Conservation (phyloP, 1,140 invertebrate species). For the Danaus melanippus region DNA sequence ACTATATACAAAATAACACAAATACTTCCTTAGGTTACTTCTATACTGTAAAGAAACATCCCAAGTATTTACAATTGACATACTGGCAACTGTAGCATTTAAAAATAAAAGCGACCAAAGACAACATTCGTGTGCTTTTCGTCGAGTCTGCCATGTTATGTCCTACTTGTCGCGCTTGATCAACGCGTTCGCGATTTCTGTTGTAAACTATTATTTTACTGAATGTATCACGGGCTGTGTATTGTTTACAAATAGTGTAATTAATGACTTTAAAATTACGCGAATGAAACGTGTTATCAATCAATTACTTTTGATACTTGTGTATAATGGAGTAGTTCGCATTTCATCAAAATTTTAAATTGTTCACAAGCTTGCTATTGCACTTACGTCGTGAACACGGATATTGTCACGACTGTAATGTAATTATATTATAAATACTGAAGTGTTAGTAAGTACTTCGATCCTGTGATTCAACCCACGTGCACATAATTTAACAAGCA, state of each 20-base stretch:
- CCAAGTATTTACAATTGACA: conserved; percentile 20
- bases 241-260: conserved; percentile 70
- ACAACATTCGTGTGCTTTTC: conserved; percentile 64
- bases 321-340: conserved; percentile 58
- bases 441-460: conserved; percentile 19
- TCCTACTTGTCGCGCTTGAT: conserved; percentile 72
- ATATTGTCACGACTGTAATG: conserved; percentile 39
- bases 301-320: conserved; percentile 49
- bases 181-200: conserved; percentile 65
- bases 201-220: conserved; percentile 62
- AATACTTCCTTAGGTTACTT: background rate
- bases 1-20: background rate
- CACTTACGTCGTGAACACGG: conserved; percentile 25
- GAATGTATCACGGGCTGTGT: conserved; percentile 64
- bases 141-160: conserved; percentile 72
- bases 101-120: conserved; percentile 59
- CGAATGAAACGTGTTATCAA: conserved; percentile 41
- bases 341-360: conserved; percentile 63
- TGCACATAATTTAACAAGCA: conserved; percentile 67
- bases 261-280: conserved; percentile 50
- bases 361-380: conserved; percentile 43
- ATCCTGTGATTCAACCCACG: conserved; percentile 64
- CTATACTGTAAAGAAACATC: conserved; percentile 12
- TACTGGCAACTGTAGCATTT: conserved; percentile 41
- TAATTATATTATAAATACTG: conserved; percentile 25